A percentile compares a stretch with the other conserved stretches of the same genome.
Evolutionary conservation across 2,888 invertebrate genomes (phyloP).

Genomic region (Tridacna gigas): DNA sequence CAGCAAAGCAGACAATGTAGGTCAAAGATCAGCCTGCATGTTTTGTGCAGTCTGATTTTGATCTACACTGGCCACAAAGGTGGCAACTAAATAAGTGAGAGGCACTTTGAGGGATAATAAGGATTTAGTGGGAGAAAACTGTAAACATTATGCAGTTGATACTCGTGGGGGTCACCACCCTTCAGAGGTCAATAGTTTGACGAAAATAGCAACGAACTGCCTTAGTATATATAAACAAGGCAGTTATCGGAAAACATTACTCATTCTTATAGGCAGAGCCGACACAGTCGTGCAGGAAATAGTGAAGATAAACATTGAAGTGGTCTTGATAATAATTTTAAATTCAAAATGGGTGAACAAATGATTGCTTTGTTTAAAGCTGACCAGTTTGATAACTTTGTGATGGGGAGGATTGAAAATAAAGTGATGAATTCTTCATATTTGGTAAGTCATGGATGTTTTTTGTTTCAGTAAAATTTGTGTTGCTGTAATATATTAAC

Average conservation of each 20-base stretch:
- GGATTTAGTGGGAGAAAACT: not conserved
- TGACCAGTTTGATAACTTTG: constrained; percentile 22
- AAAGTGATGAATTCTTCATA: constrained; percentile 28
- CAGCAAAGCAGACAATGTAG: too few relatives aligned
- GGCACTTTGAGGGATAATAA: too few relatives aligned
- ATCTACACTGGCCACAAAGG: too few relatives aligned
- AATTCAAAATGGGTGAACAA: constrained; percentile 25
- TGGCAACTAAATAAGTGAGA: too few relatives aligned
- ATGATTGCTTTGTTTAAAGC: constrained; percentile 24
- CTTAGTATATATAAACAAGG: constrained; percentile 14
- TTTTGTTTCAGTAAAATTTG: too few relatives aligned
- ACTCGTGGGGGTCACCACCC: not conserved
- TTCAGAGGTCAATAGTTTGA: constrained; percentile 22
- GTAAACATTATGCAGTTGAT: too few relatives aligned
- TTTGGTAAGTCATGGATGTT: not conserved
- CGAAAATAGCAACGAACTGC: constrained; percentile 22
- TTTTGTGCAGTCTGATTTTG: too few relatives aligned
- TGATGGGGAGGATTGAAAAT: constrained; percentile 32
- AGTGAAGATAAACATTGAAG: not conserved
- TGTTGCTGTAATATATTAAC: too few relatives aligned
- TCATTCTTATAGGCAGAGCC: constrained; percentile 7
- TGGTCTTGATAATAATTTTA: not conserved
- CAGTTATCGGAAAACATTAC: constrained; percentile 9
- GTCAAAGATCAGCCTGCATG: too few relatives aligned
- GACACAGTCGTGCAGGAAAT: not conserved